Conservation (phyloP, 2,113 vertebrate species). For the Machaerirhynchus nigripectus region DNA sequence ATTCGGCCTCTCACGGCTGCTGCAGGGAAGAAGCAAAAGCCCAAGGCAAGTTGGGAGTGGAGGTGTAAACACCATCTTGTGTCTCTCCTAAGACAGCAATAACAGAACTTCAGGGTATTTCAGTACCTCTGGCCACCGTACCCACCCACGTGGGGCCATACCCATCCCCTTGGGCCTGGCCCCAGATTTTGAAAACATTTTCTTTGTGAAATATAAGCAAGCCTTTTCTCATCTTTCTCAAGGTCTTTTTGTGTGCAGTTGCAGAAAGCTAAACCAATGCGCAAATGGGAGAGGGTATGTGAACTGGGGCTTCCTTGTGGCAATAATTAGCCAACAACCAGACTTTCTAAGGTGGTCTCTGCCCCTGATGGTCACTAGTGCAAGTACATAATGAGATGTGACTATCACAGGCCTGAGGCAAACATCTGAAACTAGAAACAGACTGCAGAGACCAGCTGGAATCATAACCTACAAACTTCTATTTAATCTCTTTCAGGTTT, state of each 20-base stretch:
- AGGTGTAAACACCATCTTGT: background rate
- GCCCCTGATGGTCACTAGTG: background rate
- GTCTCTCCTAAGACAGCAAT: background rate
- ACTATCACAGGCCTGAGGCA: background rate
- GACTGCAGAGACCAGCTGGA: constrained; percentile 1
- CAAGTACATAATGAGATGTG: background rate
- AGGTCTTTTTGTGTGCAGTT: background rate
- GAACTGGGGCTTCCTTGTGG: background rate
- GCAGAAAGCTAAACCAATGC: background rate
- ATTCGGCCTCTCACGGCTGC: accelerated
- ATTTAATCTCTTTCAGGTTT: background rate
- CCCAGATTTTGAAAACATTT: background rate
- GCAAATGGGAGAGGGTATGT: background rate
- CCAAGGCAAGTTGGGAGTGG: background rate
- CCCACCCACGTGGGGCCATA: accelerated
- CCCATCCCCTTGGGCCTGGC: background rate
- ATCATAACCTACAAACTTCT: background rate
- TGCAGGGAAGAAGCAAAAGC: background rate
- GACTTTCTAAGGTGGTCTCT: background rate
- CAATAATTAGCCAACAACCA: constrained; percentile 2
- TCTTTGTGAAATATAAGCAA: background rate
- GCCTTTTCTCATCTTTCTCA: background rate
- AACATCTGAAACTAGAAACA: background rate
- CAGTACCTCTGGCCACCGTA: background rate
- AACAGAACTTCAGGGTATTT: background rate